Conservation (phyloP, 2,888 invertebrate genomes). For the Cryptocephalus primarius region DNA sequence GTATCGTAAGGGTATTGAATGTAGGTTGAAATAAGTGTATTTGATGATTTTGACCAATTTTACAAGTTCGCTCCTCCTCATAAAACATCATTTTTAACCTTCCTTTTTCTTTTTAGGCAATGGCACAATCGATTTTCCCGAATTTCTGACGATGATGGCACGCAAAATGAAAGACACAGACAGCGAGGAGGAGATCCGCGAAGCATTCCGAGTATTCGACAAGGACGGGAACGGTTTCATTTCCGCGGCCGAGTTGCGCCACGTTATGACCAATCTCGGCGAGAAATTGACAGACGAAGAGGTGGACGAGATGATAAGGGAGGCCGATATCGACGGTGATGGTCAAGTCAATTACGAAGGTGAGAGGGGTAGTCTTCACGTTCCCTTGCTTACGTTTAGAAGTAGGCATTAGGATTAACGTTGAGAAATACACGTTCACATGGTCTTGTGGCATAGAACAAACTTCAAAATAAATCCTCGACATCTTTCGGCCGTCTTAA, state of each 20-base stretch:
- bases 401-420: no score
- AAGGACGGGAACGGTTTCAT: constrained; percentile 97
- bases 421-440: no score
- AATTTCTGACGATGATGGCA: constrained; percentile 96
- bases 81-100: no score
- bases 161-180: constrained; percentile 98
- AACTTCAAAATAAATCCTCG: no score
- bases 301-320: constrained; percentile 62
- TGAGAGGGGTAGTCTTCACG: background rate
- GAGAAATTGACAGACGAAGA: constrained; percentile 96
- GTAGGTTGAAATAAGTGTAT: no score
- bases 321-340: constrained; percentile 69
- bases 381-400: no score
- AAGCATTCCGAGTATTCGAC: constrained; percentile 89
- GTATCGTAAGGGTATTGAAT: no score
- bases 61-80: no score
- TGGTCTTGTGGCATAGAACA: no score
- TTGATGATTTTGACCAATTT: no score
- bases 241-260: constrained; percentile 87
- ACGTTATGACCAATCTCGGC: constrained; percentile 72
- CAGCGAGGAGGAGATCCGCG: constrained; percentile 70
- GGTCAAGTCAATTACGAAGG: constrained; percentile 64
- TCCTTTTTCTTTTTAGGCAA: constrained; percentile 11
- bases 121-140: constrained; percentile 37
- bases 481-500: no score